A percentile compares a stretch with the other conserved stretches of the same genome.
These are phyloP conservation scores for Dynastes grantii DNA, from an alignment of 2,888 invertebrate genomes.

Conservation along the genomic window DNA sequence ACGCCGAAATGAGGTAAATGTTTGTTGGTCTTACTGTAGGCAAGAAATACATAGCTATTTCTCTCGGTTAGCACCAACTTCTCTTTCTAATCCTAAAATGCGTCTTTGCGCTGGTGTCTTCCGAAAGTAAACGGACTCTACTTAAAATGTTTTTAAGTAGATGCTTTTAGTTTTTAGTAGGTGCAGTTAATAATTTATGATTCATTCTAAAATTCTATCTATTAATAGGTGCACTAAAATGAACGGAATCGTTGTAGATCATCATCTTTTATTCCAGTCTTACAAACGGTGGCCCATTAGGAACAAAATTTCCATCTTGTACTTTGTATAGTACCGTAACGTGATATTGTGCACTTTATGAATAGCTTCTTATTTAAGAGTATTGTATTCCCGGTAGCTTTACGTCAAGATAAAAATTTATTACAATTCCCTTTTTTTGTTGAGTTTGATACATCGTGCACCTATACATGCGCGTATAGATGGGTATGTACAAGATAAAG, in stretches of 20 bases:
- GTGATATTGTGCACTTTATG: slow-evolving; percentile 37
- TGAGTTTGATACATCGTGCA: slow-evolving; percentile 34
- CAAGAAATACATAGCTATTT: too few species aligned
- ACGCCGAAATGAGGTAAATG: too few species aligned
- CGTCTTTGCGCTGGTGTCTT: too few species aligned
- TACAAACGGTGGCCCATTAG: slow-evolving; percentile 19
- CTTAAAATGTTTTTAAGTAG: too few species aligned
- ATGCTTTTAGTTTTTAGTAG: too few species aligned
- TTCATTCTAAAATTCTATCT: too few species aligned
- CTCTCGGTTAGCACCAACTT: too few species aligned
- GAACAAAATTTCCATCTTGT: background rate
- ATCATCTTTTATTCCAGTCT: background rate
- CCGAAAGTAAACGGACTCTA: too few species aligned
- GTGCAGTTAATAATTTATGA: too few species aligned
- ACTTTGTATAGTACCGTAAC: slow-evolving; percentile 20
- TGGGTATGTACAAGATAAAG: slow-evolving; percentile 14
- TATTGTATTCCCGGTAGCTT: slow-evolving; percentile 38
- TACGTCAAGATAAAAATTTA: slow-evolving; percentile 46
- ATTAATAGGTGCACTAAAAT: too few species aligned
- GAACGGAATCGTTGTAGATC: background rate
- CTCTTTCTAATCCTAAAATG: too few species aligned
- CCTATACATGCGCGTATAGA: slow-evolving; percentile 3
- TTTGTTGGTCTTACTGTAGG: too few species aligned
- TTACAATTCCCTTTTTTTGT: slow-evolving; percentile 38
- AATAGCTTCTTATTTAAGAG: slow-evolving; percentile 36